A percentile compares a stretch with the other conserved stretches of the same genome.
These are phyloP conservation scores for Alloplasta piceator DNA, from an alignment of 2,888 invertebrate species.

Conservation along the genomic window DNA sequence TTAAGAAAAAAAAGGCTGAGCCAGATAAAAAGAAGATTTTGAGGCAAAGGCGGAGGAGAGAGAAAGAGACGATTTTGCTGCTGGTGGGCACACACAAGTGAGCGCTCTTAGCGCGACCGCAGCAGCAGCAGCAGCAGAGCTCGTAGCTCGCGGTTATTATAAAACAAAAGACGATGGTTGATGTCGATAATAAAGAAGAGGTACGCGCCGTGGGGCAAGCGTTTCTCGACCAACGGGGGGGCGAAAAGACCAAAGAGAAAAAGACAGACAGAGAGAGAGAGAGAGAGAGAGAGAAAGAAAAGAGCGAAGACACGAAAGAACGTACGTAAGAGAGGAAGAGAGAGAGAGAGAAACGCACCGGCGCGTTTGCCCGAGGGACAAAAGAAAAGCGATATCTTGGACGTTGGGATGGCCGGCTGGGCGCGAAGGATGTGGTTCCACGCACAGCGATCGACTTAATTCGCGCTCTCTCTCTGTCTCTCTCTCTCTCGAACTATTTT, in stretches of 20 bases:
- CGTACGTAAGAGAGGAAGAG: slow-evolving; percentile 23
- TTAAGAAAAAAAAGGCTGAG: slow-evolving; percentile 35
- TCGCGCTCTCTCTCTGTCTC: slow-evolving; percentile 80
- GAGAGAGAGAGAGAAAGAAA: slow-evolving; percentile 21
- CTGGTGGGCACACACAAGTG: not conserved
- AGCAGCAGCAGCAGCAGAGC: slow-evolving; percentile 58
- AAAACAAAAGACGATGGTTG: slow-evolving; percentile 81
- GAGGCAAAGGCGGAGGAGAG: slow-evolving; percentile 39
- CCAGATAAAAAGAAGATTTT: slow-evolving; percentile 40
- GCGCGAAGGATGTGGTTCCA: slow-evolving; percentile 82
- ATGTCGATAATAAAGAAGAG: slow-evolving; percentile 82
- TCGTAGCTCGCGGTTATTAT: slow-evolving; percentile 78
- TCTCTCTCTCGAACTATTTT: slow-evolving; percentile 71
- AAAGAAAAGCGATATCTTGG: slow-evolving; percentile 75
- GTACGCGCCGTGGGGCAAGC: slow-evolving; percentile 72
- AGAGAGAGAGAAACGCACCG: slow-evolving; percentile 70
- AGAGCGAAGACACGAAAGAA: slow-evolving; percentile 38
- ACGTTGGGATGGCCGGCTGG: slow-evolving; percentile 69
- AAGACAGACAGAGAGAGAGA: slow-evolving; percentile 11
- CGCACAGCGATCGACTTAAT: slow-evolving; percentile 83
- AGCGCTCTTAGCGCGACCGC: slow-evolving; percentile 59
- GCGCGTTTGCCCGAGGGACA: slow-evolving; percentile 68
- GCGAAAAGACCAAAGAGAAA: not conserved
- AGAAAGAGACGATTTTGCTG: slow-evolving; percentile 48
- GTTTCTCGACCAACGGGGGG: slow-evolving; percentile 54